Base-by-base conservation (phyloP, 2,797 vertebrate species). In the Chiroxiphia lanceolata region DNA sequence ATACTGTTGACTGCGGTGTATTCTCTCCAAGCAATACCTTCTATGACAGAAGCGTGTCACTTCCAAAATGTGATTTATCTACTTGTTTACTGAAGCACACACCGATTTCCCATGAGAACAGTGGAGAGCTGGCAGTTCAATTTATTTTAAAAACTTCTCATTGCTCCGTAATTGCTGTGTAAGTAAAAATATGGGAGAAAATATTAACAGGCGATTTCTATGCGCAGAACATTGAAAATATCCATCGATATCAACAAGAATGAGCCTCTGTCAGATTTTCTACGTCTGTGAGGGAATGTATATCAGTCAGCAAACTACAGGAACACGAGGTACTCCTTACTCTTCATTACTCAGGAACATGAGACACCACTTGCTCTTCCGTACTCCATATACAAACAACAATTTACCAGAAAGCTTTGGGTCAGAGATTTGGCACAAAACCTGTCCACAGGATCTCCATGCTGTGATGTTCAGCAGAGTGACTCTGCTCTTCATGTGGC, bases 31-130 rank as follows among this genome's bases (percentile, higher is more conserved):
- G 44, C 63, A 57, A 59, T n/a, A 16, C 9, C 15, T 12, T 53
- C 64, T 53, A 15, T 21, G 44, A 33, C 63, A 89, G 68, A 67
- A 91, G 22, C 4, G 27, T 42, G 42, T 38, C 63, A 45, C 68
- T 89, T 89, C 53, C 50, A 75, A 68, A 89, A 42, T 48, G 34
- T 64, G 78, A 90, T 76, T 89, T 87, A 95, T 72, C 53, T 87
- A 3, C 78, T 83, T 89, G 82, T 83, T 89, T 83, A 80, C 74
- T 72, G 72, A 60, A 80, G 77, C 57, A 63, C 42, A 87, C 15
- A 16, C 51, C 67, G 67, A 90, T 90, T 92, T 87, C 83, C 79
- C 76, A 67, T 13, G 78, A 61, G 89, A 87, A 44, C 47, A 70
- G 38, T n/a, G 60, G 80, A 87, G 70, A 74, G 27, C 51, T 74